Evolutionary conservation across 2,113 vertebrate genomes (phyloP).

Genomic region (Arothron firmamentum): DNA sequence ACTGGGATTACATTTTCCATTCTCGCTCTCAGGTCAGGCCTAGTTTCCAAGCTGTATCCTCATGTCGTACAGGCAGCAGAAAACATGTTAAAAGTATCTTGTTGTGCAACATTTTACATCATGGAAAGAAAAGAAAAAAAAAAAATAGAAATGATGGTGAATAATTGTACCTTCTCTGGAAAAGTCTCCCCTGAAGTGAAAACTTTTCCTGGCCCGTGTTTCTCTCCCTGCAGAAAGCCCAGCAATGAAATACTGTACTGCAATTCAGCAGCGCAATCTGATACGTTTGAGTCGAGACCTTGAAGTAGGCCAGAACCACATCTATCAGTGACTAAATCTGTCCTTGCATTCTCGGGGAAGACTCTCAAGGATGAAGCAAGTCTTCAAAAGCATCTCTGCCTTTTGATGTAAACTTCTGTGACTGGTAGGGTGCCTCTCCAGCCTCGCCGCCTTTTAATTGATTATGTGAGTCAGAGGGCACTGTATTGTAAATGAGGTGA

Average conservation of each 20-base stretch:
- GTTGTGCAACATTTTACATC: neutral
- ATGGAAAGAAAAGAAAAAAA: neutral
- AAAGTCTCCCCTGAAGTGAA: conserved; percentile 1
- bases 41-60: neutral
- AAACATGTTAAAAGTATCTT: neutral
- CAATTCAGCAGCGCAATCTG: conserved; percentile 53
- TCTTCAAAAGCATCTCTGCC: conserved; percentile 74
- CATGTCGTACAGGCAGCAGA: neutral
- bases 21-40: neutral
- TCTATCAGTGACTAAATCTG: conserved; percentile 75
- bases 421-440: conserved; percentile 61
- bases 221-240: conserved; percentile 13
- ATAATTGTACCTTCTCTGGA: neutral
- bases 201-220: conserved; percentile 10
- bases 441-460: conserved; percentile 68
- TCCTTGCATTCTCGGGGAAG: conserved; percentile 67
- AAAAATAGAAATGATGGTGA: neutral
- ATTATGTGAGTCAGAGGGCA: conserved; percentile 75
- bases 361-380: conserved; percentile 69
- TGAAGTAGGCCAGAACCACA: conserved; percentile 73
- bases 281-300: conserved; percentile 61
- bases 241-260: conserved; percentile 49
- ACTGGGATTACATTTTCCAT: neutral
- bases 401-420: conserved; percentile 77
- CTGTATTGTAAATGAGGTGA: conserved; percentile 76